These are phyloP conservation scores for Nycticorax nycticorax DNA, from an alignment of 2,113 vertebrate species.

Conservation along the genomic window DNA sequence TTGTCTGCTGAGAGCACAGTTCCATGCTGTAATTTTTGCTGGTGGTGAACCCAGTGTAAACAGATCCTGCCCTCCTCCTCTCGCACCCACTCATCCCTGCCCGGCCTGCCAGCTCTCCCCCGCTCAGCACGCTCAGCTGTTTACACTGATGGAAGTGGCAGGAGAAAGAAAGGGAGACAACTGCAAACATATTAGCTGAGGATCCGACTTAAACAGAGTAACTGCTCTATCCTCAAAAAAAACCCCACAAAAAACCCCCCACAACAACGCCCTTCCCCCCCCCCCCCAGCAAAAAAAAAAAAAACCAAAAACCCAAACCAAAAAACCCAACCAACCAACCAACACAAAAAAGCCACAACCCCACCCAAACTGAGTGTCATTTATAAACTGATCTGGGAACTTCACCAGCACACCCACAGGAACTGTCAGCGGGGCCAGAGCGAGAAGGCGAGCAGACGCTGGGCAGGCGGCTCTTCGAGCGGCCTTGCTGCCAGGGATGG, in stretches of 20 bases:
- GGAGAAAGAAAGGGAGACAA: neutral
- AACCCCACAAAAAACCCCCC: no score
- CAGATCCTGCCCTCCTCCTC: constrained; percentile 45
- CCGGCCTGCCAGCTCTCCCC: neutral
- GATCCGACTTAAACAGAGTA: neutral
- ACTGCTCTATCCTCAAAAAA: neutral
- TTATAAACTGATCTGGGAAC: neutral
- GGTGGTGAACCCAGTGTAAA: constrained; percentile 30
- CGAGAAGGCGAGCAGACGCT: neutral
- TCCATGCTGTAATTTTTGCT: constrained; percentile 38
- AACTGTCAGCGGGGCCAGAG: neutral
- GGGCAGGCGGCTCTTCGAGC: neutral
- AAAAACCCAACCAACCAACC: no score
- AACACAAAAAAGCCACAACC: neutral
- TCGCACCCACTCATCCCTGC: neutral
- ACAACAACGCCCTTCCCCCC: no score
- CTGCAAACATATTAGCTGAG: neutral
- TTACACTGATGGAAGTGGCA: neutral
- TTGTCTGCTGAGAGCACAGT: constrained; percentile 59
- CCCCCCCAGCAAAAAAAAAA: no score
- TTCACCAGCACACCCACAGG: neutral
- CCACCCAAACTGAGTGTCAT: fast-evolving
- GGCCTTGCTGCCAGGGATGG: neutral
- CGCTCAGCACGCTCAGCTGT: neutral
- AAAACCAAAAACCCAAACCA: neutral